These are phyloP conservation scores for Urocolius indicus DNA, from an alignment of 2,113 vertebrate genomes.

Conservation along the genomic window DNA sequence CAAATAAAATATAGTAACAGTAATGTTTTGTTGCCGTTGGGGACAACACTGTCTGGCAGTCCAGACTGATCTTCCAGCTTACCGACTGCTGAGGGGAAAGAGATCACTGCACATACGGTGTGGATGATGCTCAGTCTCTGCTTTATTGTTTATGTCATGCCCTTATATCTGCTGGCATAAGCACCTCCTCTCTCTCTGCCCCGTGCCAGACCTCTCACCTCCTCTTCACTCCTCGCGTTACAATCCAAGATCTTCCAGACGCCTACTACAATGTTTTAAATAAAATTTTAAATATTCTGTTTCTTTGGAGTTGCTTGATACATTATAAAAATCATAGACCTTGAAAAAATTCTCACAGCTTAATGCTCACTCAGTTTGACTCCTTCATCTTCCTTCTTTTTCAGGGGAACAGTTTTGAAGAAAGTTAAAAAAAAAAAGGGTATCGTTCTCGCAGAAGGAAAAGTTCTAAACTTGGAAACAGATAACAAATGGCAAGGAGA, in stretches of 20 bases:
- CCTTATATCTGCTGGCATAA: too few species aligned
- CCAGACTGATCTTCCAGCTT: too few species aligned
- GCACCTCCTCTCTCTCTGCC: too few species aligned
- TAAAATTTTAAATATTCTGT: background rate
- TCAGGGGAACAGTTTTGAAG: background rate
- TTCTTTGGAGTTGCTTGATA: background rate
- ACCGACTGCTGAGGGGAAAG: too few species aligned
- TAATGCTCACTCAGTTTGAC: background rate
- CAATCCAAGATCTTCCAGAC: too few species aligned
- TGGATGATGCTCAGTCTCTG: too few species aligned
- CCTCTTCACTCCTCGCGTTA: too few species aligned
- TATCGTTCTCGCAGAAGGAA: background rate
- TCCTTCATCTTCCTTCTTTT: background rate
- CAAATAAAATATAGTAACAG: background rate
- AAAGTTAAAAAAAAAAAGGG: background rate
- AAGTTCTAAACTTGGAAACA: conserved; percentile 26
- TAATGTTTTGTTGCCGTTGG: too few species aligned
- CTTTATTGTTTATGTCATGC: too few species aligned
- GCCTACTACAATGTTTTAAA: background rate
- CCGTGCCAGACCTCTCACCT: too few species aligned
- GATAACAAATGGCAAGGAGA: conserved; percentile 23
- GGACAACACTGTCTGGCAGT: too few species aligned
- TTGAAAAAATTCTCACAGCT: background rate
- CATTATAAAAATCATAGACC: background rate
- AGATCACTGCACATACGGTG: too few species aligned